Evolutionary conservation across 2,797 vertebrate genomes (phyloP), one percentile per base, ranked within the genome.

Genomic region (Gastrophryne carolinensis): DNA sequence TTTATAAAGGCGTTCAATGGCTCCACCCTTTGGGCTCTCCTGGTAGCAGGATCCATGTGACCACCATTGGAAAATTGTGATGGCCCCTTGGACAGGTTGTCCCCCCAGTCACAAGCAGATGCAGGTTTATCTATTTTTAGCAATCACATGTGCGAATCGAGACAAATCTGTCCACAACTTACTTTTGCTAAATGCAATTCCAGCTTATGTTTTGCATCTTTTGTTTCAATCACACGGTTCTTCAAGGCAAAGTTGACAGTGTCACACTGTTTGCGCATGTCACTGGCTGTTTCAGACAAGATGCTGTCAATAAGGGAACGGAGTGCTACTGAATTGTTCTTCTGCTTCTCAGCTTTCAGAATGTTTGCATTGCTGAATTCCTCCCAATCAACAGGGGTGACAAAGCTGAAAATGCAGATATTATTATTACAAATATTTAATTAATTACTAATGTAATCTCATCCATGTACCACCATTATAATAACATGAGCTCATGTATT

Each of bases 101-200:
- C n/a, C n/a, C n/a, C n/a, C n/a, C n/a, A n/a, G n/a, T n/a, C n/a
- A n/a, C n/a, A n/a, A n/a, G n/a, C n/a, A n/a, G n/a, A n/a, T n/a
- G n/a, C n/a, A n/a, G n/a, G n/a, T n/a, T n/a, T n/a, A n/a, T n/a
- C n/a, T n/a, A n/a, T n/a, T n/a, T n/a, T n/a, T n/a, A n/a, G n/a
- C n/a, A n/a, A n/a, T n/a, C n/a, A n/a, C n/a, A n/a, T n/a, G n/a
- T n/a, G n/a, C n/a, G n/a, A n/a, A 34, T 34, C 15, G 2, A 49
- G 9, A 49, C 9, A 49, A 4, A 8, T 49, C n/a, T 52, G 0
- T 19, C n/a, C n/a, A n/a, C n/a, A n/a, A n/a, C n/a, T 69, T 79
- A 96, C 96, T 93, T 91, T 89, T 54, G 73, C 83, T 68, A 99
- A 88, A 13, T 98, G 90, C 0, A 81, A 82, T 60, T 96, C 94